phyloP scores from a whole-genome alignment of 2,797 vertebrate species.

The Poecilia gillii region DNA sequence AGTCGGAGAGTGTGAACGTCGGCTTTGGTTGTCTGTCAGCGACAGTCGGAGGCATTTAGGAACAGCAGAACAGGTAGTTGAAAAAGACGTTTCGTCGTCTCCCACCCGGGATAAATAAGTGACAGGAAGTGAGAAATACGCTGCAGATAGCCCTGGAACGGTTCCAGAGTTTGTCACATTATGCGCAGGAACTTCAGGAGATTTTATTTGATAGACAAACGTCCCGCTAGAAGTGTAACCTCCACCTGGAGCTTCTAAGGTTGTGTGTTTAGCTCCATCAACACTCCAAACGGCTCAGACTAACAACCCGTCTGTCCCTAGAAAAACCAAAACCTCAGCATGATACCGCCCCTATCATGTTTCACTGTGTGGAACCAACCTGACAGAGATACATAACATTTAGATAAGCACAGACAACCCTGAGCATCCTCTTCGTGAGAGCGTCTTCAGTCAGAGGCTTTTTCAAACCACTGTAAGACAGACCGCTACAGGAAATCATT shows the following conservation, averaged over 20 bases:
- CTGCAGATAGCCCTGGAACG: neutral
- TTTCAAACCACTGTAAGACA: no score
- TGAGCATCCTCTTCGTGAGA: no score
- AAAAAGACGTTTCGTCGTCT: neutral
- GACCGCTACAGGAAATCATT: no score
- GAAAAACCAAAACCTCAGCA: neutral
- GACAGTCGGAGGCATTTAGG: constrained; percentile 11
- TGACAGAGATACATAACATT: no score
- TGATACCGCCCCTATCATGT: neutral
- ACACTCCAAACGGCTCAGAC: neutral
- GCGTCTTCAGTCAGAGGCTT: no score
- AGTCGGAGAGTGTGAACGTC: constrained; percentile 15
- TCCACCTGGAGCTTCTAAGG: neutral
- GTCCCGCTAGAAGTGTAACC: neutral
- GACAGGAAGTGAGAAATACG: constrained; percentile 11
- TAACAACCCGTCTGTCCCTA: neutral
- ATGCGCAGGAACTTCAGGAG: neutral
- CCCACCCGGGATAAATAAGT: neutral
- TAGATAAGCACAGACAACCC: no score
- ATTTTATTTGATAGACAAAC: neutral
- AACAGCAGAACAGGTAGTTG: neutral
- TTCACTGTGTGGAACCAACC: neutral
- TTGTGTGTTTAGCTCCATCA: neutral
- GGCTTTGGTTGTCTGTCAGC: constrained; percentile 13
- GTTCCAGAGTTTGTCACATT: neutral